Evolutionary conservation across 2,888 invertebrate genomes (phyloP).

Genomic region (Drosophila putrida): DNA sequence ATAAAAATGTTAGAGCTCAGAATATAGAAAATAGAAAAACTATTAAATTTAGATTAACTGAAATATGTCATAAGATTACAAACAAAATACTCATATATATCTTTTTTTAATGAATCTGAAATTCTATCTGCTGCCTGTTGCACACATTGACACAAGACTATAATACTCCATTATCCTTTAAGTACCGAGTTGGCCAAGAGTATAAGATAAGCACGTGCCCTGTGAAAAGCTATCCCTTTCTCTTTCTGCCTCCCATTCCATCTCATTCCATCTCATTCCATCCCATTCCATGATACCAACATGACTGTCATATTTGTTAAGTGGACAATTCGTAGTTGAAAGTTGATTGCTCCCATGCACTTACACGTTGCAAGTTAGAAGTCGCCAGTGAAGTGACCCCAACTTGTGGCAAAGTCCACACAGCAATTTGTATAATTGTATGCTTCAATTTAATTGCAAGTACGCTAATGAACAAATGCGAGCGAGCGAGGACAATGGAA

Average conservation of each 20-base stretch:
- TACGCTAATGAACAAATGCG: slow-evolving; percentile 23
- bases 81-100: no score
- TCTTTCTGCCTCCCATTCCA: not conserved
- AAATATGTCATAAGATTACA: no score
- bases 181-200: not conserved
- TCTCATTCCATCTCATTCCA: not conserved
- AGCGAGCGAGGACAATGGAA: slow-evolving; percentile 1
- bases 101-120: no score
- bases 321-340: slow-evolving; percentile 8
- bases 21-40: no score
- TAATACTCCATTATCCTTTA: not conserved
- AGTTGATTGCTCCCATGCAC: slow-evolving; percentile 15
- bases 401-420: slow-evolving; percentile 23
- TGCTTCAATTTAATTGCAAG: slow-evolving; percentile 36
- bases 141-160: not conserved
- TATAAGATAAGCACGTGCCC: not conserved
- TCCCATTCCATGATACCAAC: not conserved
- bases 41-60: no score
- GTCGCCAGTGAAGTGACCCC: not conserved
- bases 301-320: slow-evolving; percentile 32
- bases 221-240: not conserved
- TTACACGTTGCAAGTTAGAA: not conserved
- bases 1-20: no score
- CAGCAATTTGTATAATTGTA: slow-evolving; percentile 38
- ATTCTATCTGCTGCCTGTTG: no score